Base-by-base conservation (phyloP, 2,113 vertebrate species). In the Tor tambroides region DNA sequence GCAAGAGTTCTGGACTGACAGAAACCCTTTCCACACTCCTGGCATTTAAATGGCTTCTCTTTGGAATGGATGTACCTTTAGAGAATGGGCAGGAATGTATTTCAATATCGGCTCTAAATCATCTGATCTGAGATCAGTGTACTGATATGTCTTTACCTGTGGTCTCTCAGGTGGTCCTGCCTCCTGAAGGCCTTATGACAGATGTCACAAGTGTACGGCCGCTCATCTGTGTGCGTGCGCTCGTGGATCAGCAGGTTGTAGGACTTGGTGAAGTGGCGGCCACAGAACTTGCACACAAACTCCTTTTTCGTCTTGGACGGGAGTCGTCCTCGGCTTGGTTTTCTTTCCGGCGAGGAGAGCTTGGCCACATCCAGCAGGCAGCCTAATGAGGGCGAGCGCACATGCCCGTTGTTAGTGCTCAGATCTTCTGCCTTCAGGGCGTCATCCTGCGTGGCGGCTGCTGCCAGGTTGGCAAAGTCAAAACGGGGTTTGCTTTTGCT, bases 21-120 rank as follows among this genome's bases (percentile, higher is more conserved):
- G 95, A 99, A 99, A 92, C 98, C 98, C 93, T 99, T 99, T 77
- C 98, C 98, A 0, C 98, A 99, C 93, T 99, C 98, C 93, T 99
- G 98, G 93, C 98, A 99, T 92, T 99, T 99, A 94, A 99, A 99
- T 77, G 98, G 98, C 89, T 99, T 99, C 94, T 99, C 98, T 96
- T 99, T 99, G 92, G 98, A 99, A 91, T 99, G 98, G 89, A 99
- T 99, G 92, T 99, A 99, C 96, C 98, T 99, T 94, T 23, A 87
- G 14, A 72, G 28, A 90, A 87, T 49, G n/a, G 28, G 14, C 72
- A 75, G 72, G 72, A 75, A 26, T 46, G 41, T 46, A 17, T 76
- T 46, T 75, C 23, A 26, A 26, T 26, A 46, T 76, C 12, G 43
- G 23, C 23, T 46, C 2, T 28, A 28, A 49, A 76, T 41, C 35